These are phyloP conservation scores for Etheostoma perlongum DNA, from an alignment of 2,797 vertebrate species.

Conservation along the genomic window DNA sequence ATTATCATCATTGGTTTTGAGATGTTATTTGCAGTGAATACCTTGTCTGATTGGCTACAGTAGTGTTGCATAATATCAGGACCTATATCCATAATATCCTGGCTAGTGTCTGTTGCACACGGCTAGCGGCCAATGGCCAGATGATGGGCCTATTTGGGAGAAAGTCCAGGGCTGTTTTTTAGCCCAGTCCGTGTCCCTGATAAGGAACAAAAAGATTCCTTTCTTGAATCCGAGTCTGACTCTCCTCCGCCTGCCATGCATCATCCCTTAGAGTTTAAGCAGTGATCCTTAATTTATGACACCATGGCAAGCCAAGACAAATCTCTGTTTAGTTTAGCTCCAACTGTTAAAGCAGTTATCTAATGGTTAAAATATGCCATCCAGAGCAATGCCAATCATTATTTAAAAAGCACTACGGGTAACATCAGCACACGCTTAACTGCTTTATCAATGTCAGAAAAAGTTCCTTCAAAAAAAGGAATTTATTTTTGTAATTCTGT, in stretches of 20 bases:
- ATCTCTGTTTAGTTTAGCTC: slow-evolving; percentile 45
- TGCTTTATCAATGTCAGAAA: background rate
- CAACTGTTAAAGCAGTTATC: slow-evolving; percentile 35
- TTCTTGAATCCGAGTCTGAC: slow-evolving; percentile 21
- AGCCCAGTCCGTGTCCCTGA: no score
- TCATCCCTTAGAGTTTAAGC: slow-evolving; percentile 30
- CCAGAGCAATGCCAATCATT: background rate
- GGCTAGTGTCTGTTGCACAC: no score
- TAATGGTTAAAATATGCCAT: slow-evolving; percentile 49
- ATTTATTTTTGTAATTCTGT: background rate
- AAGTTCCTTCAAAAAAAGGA: background rate
- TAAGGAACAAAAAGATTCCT: background rate
- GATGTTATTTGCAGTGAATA: no score
- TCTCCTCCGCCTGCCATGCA: slow-evolving; percentile 15
- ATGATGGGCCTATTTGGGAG: no score
- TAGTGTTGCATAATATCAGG: no score
- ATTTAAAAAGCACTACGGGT: slow-evolving; percentile 6
- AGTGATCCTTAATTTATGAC: slow-evolving; percentile 53
- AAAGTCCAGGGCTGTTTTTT: no score
- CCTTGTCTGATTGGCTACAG: no score
- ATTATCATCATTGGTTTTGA: no score
- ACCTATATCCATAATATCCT: no score
- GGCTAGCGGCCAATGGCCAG: no score
- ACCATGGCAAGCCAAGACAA: slow-evolving; percentile 38
- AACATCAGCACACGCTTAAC: slow-evolving; percentile 3